These are phyloP conservation scores for human DNA, from an alignment of 2,113 vertebrate species.

Conservation along the genomic window GRCh38 chr18:10707501-10708000, in stretches of 20 bases:
- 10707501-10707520: not conserved
- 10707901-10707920: conserved; percentile 1
- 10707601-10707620: not conserved
- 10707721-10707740: not conserved
- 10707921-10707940: conserved; percentile 1
- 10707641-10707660: not conserved
- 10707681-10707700: not conserved
- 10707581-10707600: not conserved
- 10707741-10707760: not conserved
- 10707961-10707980: not conserved
- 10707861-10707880: not conserved
- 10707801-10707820: not conserved
- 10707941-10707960: conserved; percentile 19
- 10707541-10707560: not conserved
- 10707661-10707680: not conserved
- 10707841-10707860: not conserved
- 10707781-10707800: not conserved
- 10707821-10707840: conserved; percentile 7
- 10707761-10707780: conserved; percentile 33
- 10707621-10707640: conserved; percentile 16
- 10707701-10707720: not conserved
- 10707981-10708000: not conserved
- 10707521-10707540: not conserved
- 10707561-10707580: not conserved
- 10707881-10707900: not conserved